These are phyloP conservation scores for Zosterops hypoxanthus DNA, from an alignment of 2,113 vertebrate genomes.

Conservation along the genomic window DNA sequence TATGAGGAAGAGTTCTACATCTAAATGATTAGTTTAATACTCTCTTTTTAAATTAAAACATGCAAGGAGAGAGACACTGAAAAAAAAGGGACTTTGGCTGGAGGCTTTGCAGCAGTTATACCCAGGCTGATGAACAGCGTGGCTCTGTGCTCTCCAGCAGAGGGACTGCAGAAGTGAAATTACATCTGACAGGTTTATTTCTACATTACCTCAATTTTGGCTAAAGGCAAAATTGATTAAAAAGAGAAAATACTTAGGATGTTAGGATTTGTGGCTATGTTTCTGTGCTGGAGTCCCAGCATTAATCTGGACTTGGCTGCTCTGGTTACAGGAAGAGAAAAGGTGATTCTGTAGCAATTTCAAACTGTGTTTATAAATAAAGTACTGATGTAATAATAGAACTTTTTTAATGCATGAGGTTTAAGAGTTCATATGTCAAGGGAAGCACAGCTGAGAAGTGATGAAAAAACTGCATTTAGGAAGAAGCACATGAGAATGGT, in stretches of 20 bases:
- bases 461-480: neutral
- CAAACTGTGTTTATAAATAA: neutral
- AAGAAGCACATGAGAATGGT: neutral
- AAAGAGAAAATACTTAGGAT: neutral
- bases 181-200: slow-evolving; percentile 2
- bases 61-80: neutral
- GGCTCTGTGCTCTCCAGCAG: neutral
- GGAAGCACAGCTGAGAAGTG: neutral
- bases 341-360: neutral
- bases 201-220: neutral
- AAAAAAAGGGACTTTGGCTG: neutral
- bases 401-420: neutral
- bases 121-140: neutral
- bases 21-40: neutral
- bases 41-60: neutral
- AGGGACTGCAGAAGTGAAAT: neutral
- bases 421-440: neutral
- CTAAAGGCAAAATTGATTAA: slow-evolving; percentile 19
- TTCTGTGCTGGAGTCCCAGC: neutral
- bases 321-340: neutral
- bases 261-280: neutral
- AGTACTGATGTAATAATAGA: neutral
- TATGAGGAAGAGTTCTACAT: neutral
- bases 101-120: neutral
- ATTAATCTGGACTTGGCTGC: neutral